Conservation (phyloP, 2,113 vertebrate species). For the Aldabrachelys gigantea region DNA sequence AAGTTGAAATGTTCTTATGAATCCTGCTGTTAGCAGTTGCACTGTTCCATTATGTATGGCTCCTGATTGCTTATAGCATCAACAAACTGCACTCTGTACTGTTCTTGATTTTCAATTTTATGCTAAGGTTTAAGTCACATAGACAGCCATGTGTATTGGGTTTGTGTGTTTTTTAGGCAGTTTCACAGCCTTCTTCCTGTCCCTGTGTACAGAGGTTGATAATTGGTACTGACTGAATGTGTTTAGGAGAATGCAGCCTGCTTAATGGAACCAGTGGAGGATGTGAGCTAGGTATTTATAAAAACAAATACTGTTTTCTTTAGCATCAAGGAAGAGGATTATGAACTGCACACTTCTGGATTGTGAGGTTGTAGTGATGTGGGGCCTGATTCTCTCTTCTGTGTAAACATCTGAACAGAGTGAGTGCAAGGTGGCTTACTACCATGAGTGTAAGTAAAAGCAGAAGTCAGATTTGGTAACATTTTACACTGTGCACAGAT, state of each 20-base stretch:
- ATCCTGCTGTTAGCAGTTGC: neutral
- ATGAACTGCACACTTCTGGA: neutral
- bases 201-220: neutral
- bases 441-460: neutral
- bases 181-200: neutral
- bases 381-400: neutral
- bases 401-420: neutral
- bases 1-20: neutral
- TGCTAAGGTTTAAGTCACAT: neutral
- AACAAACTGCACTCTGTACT: neutral
- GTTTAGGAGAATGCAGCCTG: neutral
- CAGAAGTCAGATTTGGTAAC: neutral
- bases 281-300: neutral
- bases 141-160: neutral
- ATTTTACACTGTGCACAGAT: neutral
- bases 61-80: neutral
- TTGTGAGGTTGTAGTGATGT: neutral
- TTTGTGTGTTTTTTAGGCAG: constrained; percentile 4
- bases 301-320: neutral
- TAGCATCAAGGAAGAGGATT: neutral
- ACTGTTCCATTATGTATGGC: neutral
- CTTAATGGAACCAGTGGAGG: neutral
- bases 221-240: neutral
- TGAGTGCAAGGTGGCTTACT: neutral
- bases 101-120: neutral